Evolutionary conservation across 2,888 invertebrate genomes (phyloP).

Genomic region (Lasioglossum vierecki): DNA sequence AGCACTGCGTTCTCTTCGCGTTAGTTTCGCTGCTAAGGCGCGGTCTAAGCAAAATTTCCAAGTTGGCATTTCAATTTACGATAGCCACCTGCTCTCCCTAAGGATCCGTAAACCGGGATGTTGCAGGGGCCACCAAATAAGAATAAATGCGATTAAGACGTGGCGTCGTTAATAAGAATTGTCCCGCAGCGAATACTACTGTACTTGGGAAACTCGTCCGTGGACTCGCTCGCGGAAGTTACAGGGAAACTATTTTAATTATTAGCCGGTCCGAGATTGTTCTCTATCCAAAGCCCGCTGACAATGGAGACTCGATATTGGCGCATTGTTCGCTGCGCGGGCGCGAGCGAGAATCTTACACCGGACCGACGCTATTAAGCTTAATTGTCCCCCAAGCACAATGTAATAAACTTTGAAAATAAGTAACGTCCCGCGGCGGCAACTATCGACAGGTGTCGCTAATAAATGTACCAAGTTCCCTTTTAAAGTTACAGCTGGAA

Average conservation of each 20-base stretch:
- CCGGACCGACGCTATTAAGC: constrained; percentile 41
- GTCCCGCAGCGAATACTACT: not conserved
- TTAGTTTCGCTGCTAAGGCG: not conserved
- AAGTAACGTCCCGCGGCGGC: constrained; percentile 29
- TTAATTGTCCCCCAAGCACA: constrained; percentile 52
- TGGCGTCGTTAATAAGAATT: constrained; percentile 53
- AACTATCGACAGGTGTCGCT: constrained; percentile 54
- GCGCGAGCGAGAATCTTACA: constrained; percentile 28
- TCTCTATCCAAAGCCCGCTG: constrained; percentile 26
- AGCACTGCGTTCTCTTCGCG: not conserved
- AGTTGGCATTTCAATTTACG: constrained; percentile 7
- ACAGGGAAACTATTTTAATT: constrained; percentile 65
- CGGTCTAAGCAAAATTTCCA: not conserved
- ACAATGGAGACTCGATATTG: constrained; percentile 56
- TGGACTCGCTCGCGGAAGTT: constrained; percentile 46
- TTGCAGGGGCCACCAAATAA: not conserved
- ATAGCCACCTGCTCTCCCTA: not conserved
- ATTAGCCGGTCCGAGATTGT: constrained; percentile 54
- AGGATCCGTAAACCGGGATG: not conserved
- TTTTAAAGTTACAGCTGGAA: constrained; percentile 13
- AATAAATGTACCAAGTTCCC: constrained; percentile 49
- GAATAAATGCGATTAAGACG: constrained; percentile 32
- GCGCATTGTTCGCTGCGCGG: constrained; percentile 48
- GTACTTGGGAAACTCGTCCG: constrained; percentile 28
- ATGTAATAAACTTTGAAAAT: constrained; percentile 49